phyloP scores from a whole-genome alignment of 2,888 invertebrate species.

The Trachelus tabidus region DNA sequence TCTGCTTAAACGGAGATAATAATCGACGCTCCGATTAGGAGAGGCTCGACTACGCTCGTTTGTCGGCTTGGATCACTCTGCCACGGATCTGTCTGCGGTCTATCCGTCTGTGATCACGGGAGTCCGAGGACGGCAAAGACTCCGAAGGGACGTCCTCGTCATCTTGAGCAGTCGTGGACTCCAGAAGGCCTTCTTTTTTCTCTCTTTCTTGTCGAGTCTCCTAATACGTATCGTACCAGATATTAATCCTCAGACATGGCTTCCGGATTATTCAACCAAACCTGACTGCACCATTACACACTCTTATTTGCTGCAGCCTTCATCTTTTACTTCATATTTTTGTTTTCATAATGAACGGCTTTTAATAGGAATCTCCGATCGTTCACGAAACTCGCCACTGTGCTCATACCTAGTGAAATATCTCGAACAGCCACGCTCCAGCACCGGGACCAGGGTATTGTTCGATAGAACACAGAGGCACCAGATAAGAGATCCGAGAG shows the following conservation, averaged over 20 bases:
- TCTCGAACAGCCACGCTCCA: conserved; percentile 9
- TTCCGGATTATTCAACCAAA: not conserved
- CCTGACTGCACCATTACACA: not conserved
- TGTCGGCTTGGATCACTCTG: not conserved
- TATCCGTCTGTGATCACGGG: not conserved
- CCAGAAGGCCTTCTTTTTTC: not conserved
- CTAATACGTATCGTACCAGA: not conserved
- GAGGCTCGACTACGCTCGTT: conserved; percentile 4
- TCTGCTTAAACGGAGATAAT: conserved; percentile 48
- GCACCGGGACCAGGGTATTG: conserved; percentile 32
- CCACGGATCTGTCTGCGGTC: conserved; percentile 4
- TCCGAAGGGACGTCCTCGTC: conserved; percentile 1
- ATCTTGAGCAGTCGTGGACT: not conserved
- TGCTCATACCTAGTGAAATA: not conserved
- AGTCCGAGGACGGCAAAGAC: not conserved
- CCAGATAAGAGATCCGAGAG: conserved; percentile 47
- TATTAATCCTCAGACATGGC: not conserved
- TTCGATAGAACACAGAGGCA: conserved; percentile 39
- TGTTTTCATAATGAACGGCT: not conserved
- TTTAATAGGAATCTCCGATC: not conserved
- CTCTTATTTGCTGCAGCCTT: not conserved
- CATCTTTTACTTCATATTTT: not conserved
- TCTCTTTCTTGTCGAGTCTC: not conserved
- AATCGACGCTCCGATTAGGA: conserved; percentile 47
- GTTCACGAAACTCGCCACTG: not conserved